These are phyloP conservation scores for Diarsia mendica DNA, from an alignment of 2,888 invertebrate species.

Conservation along the genomic window DNA sequence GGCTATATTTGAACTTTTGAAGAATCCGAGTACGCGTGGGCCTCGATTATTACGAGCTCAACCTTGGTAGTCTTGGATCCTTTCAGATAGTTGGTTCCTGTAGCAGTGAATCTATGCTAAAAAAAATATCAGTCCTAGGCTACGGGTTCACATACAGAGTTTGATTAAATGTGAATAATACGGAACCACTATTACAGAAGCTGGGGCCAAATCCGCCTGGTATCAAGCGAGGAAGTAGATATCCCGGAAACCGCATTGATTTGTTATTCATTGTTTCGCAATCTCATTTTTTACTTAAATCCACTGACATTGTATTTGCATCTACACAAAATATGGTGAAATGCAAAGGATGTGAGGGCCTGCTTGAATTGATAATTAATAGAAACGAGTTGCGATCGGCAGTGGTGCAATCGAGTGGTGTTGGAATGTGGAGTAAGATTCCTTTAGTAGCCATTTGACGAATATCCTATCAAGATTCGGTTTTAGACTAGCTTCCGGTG, in stretches of 20 bases:
- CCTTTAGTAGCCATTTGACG: conserved; percentile 38
- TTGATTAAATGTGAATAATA: conserved; percentile 23
- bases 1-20: not conserved
- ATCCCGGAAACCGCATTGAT: conserved; percentile 75
- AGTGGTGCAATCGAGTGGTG: conserved; percentile 41
- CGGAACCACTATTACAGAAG: conserved; percentile 57
- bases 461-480: conserved; percentile 18
- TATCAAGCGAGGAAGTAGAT: conserved; percentile 69
- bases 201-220: not conserved
- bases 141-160: not conserved
- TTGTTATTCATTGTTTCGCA: conserved; percentile 73
- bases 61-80: not conserved
- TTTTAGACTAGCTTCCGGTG: not conserved
- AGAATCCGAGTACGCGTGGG: not conserved
- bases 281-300: conserved; percentile 55
- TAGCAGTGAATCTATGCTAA: not conserved
- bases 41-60: not conserved
- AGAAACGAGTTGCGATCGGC: conserved; percentile 45
- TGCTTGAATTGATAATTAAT: conserved; percentile 61
- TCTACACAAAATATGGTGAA: conserved; percentile 44
- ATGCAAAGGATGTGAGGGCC: conserved; percentile 49
- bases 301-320: conserved; percentile 27
- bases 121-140: not conserved
- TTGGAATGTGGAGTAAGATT: conserved; percentile 48
- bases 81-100: not conserved